phyloP scores from a whole-genome alignment of 2,113 vertebrate species.

The Nematolebias whitei region DNA sequence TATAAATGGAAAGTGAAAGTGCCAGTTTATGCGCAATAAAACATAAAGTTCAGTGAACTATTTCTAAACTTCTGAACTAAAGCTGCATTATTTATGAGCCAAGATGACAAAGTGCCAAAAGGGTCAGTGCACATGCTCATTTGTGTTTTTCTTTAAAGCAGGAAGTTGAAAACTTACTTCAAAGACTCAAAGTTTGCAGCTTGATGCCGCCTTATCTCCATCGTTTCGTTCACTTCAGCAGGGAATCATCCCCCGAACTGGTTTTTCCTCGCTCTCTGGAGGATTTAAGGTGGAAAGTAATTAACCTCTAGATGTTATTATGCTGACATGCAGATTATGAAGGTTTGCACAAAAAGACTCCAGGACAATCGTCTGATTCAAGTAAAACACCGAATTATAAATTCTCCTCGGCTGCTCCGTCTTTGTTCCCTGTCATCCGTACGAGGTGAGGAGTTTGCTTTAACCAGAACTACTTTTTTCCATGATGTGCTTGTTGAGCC shows the following conservation, averaged over 20 bases:
- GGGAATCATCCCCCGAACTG: slow-evolving; percentile 43
- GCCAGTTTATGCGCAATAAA: too few species aligned
- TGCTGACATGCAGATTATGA: slow-evolving; percentile 33
- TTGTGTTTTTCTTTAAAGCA: background rate
- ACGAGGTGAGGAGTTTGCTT: slow-evolving; percentile 37
- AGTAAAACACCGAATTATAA: background rate
- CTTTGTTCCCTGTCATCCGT: slow-evolving; percentile 17
- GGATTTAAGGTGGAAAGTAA: slow-evolving; percentile 47
- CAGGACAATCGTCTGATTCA: background rate
- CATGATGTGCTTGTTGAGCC: slow-evolving; percentile 41
- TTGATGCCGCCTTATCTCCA: slow-evolving; percentile 41
- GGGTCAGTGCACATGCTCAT: too few species aligned
- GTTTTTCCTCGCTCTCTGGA: slow-evolving; percentile 33
- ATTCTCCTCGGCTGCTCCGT: slow-evolving; percentile 10
- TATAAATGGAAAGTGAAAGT: too few species aligned
- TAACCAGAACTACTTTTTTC: slow-evolving; percentile 60
- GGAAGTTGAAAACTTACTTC: slow-evolving; percentile 41
- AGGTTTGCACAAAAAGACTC: background rate
- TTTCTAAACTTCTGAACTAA: too few species aligned
- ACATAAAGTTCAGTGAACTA: too few species aligned
- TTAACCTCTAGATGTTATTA: slow-evolving; percentile 45
- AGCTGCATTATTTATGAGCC: too few species aligned
- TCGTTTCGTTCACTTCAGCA: slow-evolving; percentile 50
- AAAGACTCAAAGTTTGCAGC: slow-evolving; percentile 41
- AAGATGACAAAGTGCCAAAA: too few species aligned